phyloP scores from a whole-genome alignment of 2,888 invertebrate genomes.

The Priocnemis perturbator region DNA sequence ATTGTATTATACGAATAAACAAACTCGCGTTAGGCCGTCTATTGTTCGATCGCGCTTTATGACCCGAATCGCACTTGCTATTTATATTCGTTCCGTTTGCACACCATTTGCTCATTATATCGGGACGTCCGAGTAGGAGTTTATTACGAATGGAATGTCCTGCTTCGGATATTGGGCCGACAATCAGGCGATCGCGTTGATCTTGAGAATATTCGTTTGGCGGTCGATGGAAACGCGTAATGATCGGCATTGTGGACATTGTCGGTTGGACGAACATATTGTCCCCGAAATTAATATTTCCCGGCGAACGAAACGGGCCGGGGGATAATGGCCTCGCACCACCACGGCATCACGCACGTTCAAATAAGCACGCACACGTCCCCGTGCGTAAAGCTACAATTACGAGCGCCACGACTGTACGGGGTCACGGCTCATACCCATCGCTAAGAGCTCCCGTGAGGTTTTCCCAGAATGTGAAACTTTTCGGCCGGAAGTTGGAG shows the following conservation, averaged over 20 bases:
- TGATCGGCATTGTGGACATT: not conserved
- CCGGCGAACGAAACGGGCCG: constrained; percentile 31
- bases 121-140: too few relatives aligned
- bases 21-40: too few relatives aligned
- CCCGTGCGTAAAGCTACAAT: too few relatives aligned
- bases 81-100: too few relatives aligned
- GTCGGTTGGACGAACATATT: constrained; percentile 32
- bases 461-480: constrained; percentile 40
- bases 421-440: constrained; percentile 28
- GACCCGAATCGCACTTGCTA: too few relatives aligned
- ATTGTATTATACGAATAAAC: too few relatives aligned
- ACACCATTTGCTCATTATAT: too few relatives aligned
- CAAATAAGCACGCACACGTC: too few relatives aligned
- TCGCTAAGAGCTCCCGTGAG: constrained; percentile 33
- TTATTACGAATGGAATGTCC: not conserved
- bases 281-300: constrained; percentile 40
- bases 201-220: constrained; percentile 6
- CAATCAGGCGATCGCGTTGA: too few relatives aligned
- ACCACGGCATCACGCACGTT: not conserved
- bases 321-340: constrained; percentile 36
- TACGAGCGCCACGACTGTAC: too few relatives aligned
- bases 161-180: too few relatives aligned
- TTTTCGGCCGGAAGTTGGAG: constrained; percentile 34
- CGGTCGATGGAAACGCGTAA: constrained; percentile 9
- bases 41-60: too few relatives aligned